Conservation (phyloP, 1,140 invertebrate species). For the Wasmannia auropunctata region DNA sequence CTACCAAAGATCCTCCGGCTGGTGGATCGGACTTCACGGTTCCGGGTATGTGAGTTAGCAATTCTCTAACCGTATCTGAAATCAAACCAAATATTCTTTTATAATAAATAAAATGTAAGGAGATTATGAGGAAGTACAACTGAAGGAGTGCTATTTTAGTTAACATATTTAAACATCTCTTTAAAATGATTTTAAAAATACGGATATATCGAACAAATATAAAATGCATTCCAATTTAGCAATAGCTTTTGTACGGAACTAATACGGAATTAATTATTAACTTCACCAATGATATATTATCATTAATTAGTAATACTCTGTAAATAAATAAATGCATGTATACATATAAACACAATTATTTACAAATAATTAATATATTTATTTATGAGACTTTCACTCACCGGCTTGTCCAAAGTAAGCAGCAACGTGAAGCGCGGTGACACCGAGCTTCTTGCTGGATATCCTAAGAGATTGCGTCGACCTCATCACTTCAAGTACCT, state of each 20-base stretch:
- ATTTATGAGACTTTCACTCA: constrained; percentile 71
- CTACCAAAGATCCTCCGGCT: constrained; percentile 91
- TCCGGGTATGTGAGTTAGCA: constrained; percentile 96
- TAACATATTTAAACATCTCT: neutral
- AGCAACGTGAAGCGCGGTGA: constrained; percentile 98
- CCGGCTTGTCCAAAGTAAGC: constrained; percentile 98
- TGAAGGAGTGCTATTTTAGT: neutral
- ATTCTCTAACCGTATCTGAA: constrained; percentile 96
- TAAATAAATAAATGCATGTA: too few relatives aligned
- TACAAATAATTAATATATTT: too few relatives aligned
- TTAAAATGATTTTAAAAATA: neutral
- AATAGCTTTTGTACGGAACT: neutral
- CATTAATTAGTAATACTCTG: neutral
- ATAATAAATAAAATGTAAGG: neutral
- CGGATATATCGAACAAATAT: neutral
- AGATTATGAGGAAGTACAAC: neutral
- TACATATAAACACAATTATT: too few relatives aligned
- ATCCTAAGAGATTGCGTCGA: constrained; percentile 93
- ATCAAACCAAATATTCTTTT: neutral
- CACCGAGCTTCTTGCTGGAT: constrained; percentile 97
- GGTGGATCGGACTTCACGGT: constrained; percentile 98
- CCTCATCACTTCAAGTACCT: constrained; percentile 96
- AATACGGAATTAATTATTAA: neutral
- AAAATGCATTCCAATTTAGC: neutral
- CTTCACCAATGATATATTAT: neutral